phyloP scores from a whole-genome alignment of 2,113 vertebrate species.

The Pristiophorus japonicus region DNA sequence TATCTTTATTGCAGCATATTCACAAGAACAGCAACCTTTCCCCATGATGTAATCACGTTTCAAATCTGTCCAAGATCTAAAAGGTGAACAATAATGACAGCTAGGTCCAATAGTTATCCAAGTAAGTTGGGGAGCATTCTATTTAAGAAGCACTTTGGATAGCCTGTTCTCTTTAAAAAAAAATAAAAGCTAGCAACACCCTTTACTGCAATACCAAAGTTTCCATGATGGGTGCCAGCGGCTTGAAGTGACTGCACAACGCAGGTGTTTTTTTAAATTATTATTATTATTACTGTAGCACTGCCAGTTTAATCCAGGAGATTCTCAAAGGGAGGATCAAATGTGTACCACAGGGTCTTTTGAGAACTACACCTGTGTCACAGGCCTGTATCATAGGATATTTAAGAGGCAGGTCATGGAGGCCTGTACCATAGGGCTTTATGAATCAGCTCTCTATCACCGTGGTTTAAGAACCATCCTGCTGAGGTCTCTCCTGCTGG shows the following conservation, averaged over 20 bases:
- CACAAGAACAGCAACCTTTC: not conserved
- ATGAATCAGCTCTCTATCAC: not conserved
- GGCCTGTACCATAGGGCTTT: not conserved
- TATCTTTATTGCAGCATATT: not conserved
- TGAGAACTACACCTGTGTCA: constrained; percentile 9
- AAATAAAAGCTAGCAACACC: not conserved
- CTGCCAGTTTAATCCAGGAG: constrained; percentile 17
- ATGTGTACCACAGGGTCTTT: not conserved
- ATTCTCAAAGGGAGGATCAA: constrained; percentile 30
- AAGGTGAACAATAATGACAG: not conserved
- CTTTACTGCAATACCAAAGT: not conserved
- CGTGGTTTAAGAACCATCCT: constrained; percentile 3
- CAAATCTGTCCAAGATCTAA: not conserved
- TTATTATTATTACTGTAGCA: constrained; percentile 19
- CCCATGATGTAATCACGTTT: not conserved
- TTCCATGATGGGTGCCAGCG: constrained; percentile 17
- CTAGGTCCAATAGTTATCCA: not conserved
- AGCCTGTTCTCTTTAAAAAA: not conserved
- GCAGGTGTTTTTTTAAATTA: constrained; percentile 31
- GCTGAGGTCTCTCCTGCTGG: not conserved
- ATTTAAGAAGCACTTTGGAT: not conserved
- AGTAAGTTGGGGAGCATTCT: not conserved
- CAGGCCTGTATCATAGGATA: not conserved
- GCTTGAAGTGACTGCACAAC: not conserved
- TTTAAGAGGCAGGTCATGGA: constrained; percentile 26